Base-by-base conservation (phyloP, 92 coral and sea anemone genomes). In the Epizoanthus rinbou region DNA sequence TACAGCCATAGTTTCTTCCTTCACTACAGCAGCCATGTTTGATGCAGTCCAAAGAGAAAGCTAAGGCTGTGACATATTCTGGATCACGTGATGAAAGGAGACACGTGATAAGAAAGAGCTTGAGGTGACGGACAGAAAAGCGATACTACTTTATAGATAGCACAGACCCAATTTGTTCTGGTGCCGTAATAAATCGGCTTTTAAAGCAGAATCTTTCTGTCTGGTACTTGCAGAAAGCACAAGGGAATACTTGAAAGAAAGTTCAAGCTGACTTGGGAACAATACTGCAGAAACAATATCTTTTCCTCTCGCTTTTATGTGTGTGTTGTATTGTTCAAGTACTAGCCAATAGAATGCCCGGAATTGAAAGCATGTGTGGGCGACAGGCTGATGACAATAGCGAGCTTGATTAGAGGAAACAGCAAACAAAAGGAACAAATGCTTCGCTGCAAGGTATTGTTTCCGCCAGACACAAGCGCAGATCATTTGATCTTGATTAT, bases 61-160 rank as follows among this genome's bases (percentile, higher is more conserved):
- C 89, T 86, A 74, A 83, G 86, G 82, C 85, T 86, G 87, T 93
- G 98, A 93, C 98, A 93, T 87, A 84, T 89, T 87, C 83, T 76
- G 59, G 69, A 86, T 89, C 92, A 89, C 92, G 92, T 89, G 92
- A 89, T 64, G 63, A 17, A 59, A 19, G 22, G 35, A 82, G 85
- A 79, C 98, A 93, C 98, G 98, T 93, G 98, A 93, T 80, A 71
- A 88, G 89, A 84, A 85, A 89, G 86, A 89, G 82, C 87, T 85
- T 75, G 87, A 82, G 54, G 57, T 28, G 50, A 69, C 63, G 87
- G 52, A 53, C 50, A 50, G 74, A 67, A 22, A 69, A 50, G n/a
- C 62, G 74, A 80, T 60, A 67, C 64, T 62, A 63, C 85, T 67
- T 64, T 37, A 37, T 6, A 21, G 66, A 53, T 67, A 50, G 57